Evolutionary conservation across 1,140 invertebrate genomes (phyloP).

Genomic region (Thaumetopoea pityocampa): DNA sequence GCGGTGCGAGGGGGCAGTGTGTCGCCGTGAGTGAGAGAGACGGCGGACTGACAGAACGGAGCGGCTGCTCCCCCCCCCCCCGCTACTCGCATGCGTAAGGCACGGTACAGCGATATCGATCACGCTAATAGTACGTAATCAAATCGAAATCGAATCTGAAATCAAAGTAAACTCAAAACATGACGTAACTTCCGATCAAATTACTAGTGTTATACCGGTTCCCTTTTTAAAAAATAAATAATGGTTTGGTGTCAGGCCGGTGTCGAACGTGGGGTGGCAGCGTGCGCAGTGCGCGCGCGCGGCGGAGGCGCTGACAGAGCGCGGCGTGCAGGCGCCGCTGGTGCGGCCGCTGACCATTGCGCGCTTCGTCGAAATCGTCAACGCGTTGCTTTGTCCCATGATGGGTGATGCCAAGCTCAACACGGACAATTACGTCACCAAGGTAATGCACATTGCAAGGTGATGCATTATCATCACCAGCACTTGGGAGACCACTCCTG

Average conservation of each 20-base stretch:
- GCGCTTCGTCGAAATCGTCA: slow-evolving; percentile 49
- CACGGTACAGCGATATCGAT: neutral
- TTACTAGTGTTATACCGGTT: too few relatives aligned
- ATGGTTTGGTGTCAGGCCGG: too few relatives aligned
- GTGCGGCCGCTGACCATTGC: slow-evolving; percentile 58
- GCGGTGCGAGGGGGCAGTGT: too few relatives aligned
- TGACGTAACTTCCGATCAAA: too few relatives aligned
- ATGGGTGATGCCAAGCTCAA: slow-evolving; percentile 38
- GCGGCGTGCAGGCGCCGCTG: slow-evolving; percentile 27
- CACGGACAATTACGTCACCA: slow-evolving; percentile 55
- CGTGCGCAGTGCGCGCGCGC: slow-evolving; percentile 36
- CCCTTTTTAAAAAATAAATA: too few relatives aligned
- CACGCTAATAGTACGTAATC: too few relatives aligned
- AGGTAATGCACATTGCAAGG: slow-evolving; percentile 21
- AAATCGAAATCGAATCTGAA: too few relatives aligned
- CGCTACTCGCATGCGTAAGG: neutral
- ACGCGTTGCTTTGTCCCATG: slow-evolving; percentile 29
- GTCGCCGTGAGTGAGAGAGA: neutral
- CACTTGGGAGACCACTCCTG: too few relatives aligned
- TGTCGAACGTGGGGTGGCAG: slow-evolving; percentile 47
- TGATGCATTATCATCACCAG: too few relatives aligned
- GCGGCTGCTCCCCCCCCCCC: neutral
- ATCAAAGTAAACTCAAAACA: too few relatives aligned
- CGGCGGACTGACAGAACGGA: too few relatives aligned
- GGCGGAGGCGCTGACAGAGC: slow-evolving; percentile 17